These are phyloP conservation scores for Garrulus glandarius DNA, from an alignment of 2,797 vertebrate species.

Conservation along the genomic window DNA sequence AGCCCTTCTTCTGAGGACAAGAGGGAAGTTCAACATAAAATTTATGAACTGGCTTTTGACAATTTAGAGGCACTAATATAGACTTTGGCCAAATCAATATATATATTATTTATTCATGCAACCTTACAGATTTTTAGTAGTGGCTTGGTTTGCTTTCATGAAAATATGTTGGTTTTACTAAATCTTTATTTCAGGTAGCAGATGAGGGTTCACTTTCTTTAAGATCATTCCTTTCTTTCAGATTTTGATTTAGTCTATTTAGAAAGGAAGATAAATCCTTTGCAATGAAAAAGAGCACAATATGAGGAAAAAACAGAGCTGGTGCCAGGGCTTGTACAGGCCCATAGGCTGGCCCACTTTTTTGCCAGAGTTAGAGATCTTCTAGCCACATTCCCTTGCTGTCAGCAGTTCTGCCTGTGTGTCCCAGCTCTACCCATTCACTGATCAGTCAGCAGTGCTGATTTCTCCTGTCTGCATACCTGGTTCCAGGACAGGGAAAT, in stretches of 20 bases:
- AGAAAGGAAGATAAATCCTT: not conserved
- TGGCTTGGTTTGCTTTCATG: not conserved
- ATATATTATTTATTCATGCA: not conserved
- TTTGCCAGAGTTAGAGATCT: not conserved
- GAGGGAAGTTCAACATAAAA: not conserved
- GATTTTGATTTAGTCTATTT: not conserved
- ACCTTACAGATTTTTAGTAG: not conserved
- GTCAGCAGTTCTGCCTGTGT: not conserved
- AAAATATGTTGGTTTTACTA: not conserved
- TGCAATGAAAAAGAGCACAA: not conserved
- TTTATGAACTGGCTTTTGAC: not conserved
- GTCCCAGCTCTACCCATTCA: not conserved
- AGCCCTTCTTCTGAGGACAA: not conserved
- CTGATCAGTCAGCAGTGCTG: not conserved
- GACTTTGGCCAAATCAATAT: not conserved
- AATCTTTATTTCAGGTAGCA: not conserved
- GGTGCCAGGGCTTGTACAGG: not conserved
- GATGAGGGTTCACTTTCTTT: not conserved
- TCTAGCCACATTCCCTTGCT: not conserved
- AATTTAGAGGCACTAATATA: not conserved
- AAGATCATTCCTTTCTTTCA: not conserved
- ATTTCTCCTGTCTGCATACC: not conserved
- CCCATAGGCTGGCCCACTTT: rapidly evolving
- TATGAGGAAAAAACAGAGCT: not conserved
- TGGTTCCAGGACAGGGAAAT: not conserved